phyloP scores from a whole-genome alignment of 2,113 vertebrate species.

The Gallinago paraguaiae region DNA sequence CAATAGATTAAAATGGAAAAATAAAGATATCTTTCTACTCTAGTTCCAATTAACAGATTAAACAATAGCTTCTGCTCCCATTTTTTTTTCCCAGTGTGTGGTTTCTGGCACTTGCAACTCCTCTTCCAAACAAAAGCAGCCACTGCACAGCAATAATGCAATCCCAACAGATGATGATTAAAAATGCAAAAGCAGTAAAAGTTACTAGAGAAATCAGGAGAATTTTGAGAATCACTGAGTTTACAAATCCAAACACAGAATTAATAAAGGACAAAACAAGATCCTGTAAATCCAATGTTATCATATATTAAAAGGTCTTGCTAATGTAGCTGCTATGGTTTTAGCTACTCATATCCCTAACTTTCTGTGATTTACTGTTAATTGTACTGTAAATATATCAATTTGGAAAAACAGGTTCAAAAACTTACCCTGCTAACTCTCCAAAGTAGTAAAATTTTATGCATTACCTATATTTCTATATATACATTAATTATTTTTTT shows the following conservation, averaged over 20 bases:
- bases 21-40: neutral
- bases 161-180: neutral
- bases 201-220: neutral
- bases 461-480: neutral
- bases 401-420: slow-evolving; percentile 52
- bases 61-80: neutral
- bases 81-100: neutral
- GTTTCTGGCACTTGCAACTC: neutral
- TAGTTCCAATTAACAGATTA: neutral
- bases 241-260: neutral
- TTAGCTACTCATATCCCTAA: neutral
- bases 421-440: slow-evolving; percentile 12
- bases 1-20: slow-evolving; percentile 5
- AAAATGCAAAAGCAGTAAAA: neutral
- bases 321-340: neutral
- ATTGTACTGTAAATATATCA: slow-evolving; percentile 11
- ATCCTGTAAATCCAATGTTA: neutral
- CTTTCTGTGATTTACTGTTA: neutral
- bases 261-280: neutral
- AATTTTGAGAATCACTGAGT: neutral
- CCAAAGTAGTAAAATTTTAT: neutral
- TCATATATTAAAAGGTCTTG: neutral
- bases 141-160: neutral
- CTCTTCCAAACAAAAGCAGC: neutral
- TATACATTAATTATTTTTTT: neutral